Conservation (phyloP, 2,113 vertebrate species). For the Naja naja region DNA sequence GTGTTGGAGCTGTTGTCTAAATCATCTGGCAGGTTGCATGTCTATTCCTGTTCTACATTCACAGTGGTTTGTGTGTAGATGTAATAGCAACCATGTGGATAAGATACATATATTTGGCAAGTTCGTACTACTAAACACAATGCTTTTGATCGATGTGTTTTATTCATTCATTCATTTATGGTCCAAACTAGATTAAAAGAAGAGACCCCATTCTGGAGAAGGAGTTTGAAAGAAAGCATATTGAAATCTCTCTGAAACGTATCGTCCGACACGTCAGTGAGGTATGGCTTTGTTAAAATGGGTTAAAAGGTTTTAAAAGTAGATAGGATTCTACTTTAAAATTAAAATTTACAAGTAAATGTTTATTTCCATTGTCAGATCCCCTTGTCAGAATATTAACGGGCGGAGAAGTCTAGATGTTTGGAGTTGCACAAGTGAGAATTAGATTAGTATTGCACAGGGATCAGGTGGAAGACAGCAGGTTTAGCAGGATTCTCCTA, state of each 20-base stretch:
- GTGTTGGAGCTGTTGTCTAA: neutral
- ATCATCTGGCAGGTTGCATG: neutral
- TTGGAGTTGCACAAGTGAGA: neutral
- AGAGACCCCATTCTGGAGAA: constrained; percentile 63
- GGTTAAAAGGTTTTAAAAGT: no score
- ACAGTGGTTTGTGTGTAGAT: neutral
- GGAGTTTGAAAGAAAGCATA: constrained; percentile 65
- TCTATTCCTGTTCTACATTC: neutral
- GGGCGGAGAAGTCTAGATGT: neutral
- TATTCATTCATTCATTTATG: constrained; percentile 18
- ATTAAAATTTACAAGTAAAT: neutral
- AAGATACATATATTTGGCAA: neutral
- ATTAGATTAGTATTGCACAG: neutral
- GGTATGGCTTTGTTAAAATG: constrained; percentile 62
- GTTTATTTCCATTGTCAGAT: neutral
- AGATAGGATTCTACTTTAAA: neutral
- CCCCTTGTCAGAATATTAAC: neutral
- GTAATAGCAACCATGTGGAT: neutral
- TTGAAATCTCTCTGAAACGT: constrained; percentile 63
- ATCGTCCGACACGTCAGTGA: constrained; percentile 66
- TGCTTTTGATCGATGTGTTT: constrained; percentile 15
- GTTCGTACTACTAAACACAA: neutral
- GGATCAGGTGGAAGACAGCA: neutral
- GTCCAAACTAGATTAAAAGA: constrained; percentile 68
- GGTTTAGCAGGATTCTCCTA: neutral